Evolutionary conservation across 2,888 invertebrate genomes (phyloP).

Genomic region (Dynastes tityus): DNA sequence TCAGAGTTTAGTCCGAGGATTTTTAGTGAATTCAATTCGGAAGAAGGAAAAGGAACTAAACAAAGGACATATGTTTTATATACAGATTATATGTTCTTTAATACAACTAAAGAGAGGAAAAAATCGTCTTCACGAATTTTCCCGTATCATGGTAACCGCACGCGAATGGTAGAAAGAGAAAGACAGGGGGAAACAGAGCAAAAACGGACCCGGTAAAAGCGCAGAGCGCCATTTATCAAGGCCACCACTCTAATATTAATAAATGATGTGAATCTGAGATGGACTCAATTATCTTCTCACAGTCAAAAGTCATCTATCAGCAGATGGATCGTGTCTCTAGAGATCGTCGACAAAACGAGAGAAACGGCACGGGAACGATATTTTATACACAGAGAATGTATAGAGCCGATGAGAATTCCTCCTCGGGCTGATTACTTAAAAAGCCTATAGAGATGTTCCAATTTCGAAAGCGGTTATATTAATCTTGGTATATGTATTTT

Average conservation of each 20-base stretch:
- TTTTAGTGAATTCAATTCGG: too few species aligned
- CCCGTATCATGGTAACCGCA: background rate
- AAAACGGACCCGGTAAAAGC: background rate
- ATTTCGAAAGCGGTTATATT: background rate
- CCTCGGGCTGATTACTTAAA: too few species aligned
- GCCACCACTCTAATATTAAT: constrained; percentile 56
- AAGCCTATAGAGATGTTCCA: background rate
- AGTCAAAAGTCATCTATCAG: constrained; percentile 57
- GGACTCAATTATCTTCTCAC: constrained; percentile 56
- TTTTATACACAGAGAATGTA: background rate
- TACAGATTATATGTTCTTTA: too few species aligned
- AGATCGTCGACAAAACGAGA: background rate
- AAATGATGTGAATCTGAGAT: constrained; percentile 55
- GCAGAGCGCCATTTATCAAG: constrained; percentile 51
- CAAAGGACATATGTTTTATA: too few species aligned
- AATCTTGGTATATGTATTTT: too few species aligned
- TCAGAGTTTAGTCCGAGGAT: too few species aligned
- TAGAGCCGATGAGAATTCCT: too few species aligned
- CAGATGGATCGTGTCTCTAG: constrained; percentile 29
- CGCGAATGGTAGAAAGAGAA: background rate
- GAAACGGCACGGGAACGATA: background rate
- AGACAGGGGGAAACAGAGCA: background rate
- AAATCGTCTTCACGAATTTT: too few species aligned
- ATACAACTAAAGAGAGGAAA: too few species aligned
- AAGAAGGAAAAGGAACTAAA: too few species aligned